These are phyloP conservation scores for Drosophila ogumai DNA, from an alignment of 1,140 invertebrate genomes.

Conservation along the genomic window DNA sequence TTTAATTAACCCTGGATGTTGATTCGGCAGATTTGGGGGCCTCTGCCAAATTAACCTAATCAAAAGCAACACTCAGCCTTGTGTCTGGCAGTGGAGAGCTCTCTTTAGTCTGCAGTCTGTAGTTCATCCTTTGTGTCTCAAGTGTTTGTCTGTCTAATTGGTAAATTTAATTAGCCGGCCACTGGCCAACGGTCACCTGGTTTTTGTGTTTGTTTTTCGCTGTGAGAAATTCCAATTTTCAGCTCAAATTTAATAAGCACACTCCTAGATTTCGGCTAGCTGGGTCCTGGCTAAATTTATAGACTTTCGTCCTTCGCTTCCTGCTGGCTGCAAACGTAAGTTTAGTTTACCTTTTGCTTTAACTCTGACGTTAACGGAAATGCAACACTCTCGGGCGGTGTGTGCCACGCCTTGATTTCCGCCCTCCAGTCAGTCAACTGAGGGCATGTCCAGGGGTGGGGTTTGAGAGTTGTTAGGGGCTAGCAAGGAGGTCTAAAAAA, in stretches of 20 bases:
- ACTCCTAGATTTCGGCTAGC: conserved; percentile 30
- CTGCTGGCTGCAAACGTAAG: conserved; percentile 35
- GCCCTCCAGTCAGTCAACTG: conserved; percentile 34
- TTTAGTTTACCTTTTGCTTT: conserved; percentile 60
- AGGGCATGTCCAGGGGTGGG: conserved; percentile 9
- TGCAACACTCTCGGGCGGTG: conserved; percentile 52
- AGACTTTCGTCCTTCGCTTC: conserved; percentile 8
- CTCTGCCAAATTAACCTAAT: conserved; percentile 56
- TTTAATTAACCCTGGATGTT: conserved; percentile 77
- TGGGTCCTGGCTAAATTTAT: conserved; percentile 30
- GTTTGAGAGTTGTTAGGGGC: neutral
- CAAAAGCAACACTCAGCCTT: conserved; percentile 49
- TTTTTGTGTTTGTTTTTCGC: conserved; percentile 28
- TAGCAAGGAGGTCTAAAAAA: neutral
- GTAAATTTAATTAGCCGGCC: conserved; percentile 74
- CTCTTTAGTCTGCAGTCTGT: conserved; percentile 9
- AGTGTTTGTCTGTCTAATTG: conserved; percentile 78
- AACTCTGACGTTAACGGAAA: conserved; percentile 62
- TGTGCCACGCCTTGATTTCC: conserved; percentile 20
- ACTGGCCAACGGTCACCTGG: conserved; percentile 22
- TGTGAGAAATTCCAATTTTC: conserved; percentile 46
- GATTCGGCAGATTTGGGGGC: conserved; percentile 43
- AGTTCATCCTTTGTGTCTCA: conserved; percentile 46
- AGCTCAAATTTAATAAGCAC: conserved; percentile 49
- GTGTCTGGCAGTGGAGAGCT: conserved; percentile 19